phyloP scores from a whole-genome alignment of 2,113 vertebrate species.

The Xyliphius kryptos region DNA sequence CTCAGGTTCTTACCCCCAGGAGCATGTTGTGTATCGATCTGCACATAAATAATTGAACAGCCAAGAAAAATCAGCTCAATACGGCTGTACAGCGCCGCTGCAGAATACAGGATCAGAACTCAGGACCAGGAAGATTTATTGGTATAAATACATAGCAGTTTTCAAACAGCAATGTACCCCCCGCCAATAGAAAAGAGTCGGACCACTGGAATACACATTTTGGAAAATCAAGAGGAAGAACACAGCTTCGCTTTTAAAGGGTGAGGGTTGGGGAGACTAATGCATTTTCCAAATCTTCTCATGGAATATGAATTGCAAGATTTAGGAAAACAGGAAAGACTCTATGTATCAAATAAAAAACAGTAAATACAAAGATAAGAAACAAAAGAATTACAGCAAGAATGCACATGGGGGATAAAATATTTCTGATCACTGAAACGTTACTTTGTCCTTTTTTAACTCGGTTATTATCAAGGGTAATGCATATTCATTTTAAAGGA shows the following conservation, averaged over 20 bases:
- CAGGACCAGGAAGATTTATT: slow-evolving; percentile 23
- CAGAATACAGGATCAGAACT: slow-evolving; percentile 43
- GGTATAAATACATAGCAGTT: slow-evolving; percentile 28
- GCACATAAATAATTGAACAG: slow-evolving; percentile 66
- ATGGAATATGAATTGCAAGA: slow-evolving; percentile 16
- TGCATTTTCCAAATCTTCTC: slow-evolving; percentile 36
- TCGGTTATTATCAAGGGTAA: no score
- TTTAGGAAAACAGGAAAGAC: slow-evolving; percentile 4
- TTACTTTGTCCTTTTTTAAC: no score
- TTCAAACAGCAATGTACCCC: slow-evolving; percentile 18
- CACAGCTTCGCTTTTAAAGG: slow-evolving; percentile 16
- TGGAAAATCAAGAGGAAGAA: slow-evolving; percentile 22
- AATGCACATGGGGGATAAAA: no score
- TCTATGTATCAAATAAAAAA: neutral
- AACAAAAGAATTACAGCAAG: neutral
- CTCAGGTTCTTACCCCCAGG: slow-evolving; percentile 47
- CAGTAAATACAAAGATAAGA: neutral
- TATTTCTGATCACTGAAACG: no score
- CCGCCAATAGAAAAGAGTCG: slow-evolving; percentile 16
- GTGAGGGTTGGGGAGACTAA: slow-evolving; percentile 16
- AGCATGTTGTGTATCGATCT: slow-evolving; percentile 61
- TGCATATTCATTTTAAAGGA: no score
- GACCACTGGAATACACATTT: slow-evolving; percentile 20
- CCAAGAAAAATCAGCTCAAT: slow-evolving; percentile 56
- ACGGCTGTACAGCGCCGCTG: slow-evolving; percentile 45